A percentile compares a stretch with the other conserved stretches of the same genome.
phyloP scores from a whole-genome alignment of 2,113 vertebrate species.

The Cranoglanis bouderius region DNA sequence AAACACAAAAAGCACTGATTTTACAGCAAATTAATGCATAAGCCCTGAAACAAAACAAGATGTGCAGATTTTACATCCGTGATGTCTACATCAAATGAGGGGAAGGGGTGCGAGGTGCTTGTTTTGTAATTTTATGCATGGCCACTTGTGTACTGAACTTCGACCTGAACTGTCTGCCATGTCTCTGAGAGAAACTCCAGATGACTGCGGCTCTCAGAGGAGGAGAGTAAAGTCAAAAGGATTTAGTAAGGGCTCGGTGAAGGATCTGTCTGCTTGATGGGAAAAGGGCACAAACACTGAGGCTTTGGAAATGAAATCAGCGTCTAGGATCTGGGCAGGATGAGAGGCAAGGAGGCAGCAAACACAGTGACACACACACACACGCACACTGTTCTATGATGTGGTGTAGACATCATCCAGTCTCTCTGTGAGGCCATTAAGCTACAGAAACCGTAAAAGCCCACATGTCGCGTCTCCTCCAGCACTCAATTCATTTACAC shows the following conservation, averaged over 20 bases:
- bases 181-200: constrained; percentile 44
- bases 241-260: constrained; percentile 35
- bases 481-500: constrained; percentile 24
- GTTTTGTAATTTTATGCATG: constrained; percentile 27
- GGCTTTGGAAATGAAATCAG: constrained; percentile 48
- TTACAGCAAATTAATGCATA: not conserved
- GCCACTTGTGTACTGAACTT: constrained; percentile 31
- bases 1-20: constrained; percentile 12
- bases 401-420: constrained; percentile 52
- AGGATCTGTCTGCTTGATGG: constrained; percentile 48
- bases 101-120: constrained; percentile 21
- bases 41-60: not conserved
- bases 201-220: constrained; percentile 41
- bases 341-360: constrained; percentile 29
- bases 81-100: constrained; percentile 1
- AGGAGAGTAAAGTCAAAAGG: constrained; percentile 41
- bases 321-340: constrained; percentile 45
- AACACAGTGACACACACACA: constrained; percentile 19
- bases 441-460: constrained; percentile 32
- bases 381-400: constrained; percentile 44
- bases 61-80: not conserved
- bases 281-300: constrained; percentile 30
- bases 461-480: constrained; percentile 41
- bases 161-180: constrained; percentile 35
- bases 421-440: constrained; percentile 39